phyloP scores from a whole-genome alignment of 2,113 vertebrate species.

The Hepsetus odoe region DNA sequence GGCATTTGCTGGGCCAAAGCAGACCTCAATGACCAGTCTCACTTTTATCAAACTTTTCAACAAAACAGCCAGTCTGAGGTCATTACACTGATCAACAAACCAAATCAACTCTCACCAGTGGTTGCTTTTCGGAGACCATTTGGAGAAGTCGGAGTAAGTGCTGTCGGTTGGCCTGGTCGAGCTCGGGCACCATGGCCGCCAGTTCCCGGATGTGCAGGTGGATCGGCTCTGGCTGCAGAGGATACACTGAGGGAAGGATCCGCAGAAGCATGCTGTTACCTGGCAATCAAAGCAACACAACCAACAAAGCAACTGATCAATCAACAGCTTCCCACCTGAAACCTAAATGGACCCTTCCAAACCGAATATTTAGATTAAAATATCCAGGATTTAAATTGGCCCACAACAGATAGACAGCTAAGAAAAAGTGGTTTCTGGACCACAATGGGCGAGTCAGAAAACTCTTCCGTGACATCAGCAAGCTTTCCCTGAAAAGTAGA shows the following conservation, averaged over 20 bases:
- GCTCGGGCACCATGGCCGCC: slow-evolving; percentile 75
- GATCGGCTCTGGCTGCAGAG: slow-evolving; percentile 78
- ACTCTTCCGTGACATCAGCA: too few relatives aligned
- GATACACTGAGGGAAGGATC: slow-evolving; percentile 88
- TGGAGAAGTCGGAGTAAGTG: slow-evolving; percentile 88
- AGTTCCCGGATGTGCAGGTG: slow-evolving; percentile 77
- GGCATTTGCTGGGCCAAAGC: too few relatives aligned
- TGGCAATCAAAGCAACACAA: slow-evolving; percentile 57
- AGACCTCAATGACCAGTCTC: too few relatives aligned
- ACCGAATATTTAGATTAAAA: too few relatives aligned
- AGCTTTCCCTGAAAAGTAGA: too few relatives aligned
- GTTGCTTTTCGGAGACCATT: slow-evolving; percentile 80
- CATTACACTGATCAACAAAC: neutral
- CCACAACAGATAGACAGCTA: too few relatives aligned
- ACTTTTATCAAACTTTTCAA: too few relatives aligned
- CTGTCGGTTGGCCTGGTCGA: slow-evolving; percentile 83
- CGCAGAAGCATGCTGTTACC: slow-evolving; percentile 89
- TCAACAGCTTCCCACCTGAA: neutral
- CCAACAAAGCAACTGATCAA: neutral
- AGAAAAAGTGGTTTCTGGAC: too few relatives aligned
- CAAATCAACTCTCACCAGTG: slow-evolving; percentile 72
- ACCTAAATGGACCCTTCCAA: too few relatives aligned
- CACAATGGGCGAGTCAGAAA: too few relatives aligned
- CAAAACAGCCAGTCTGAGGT: too few relatives aligned
- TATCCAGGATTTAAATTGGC: too few relatives aligned